These are phyloP conservation scores for Megaleporinus macrocephalus DNA, from an alignment of 2,113 vertebrate genomes.

Conservation along the genomic window DNA sequence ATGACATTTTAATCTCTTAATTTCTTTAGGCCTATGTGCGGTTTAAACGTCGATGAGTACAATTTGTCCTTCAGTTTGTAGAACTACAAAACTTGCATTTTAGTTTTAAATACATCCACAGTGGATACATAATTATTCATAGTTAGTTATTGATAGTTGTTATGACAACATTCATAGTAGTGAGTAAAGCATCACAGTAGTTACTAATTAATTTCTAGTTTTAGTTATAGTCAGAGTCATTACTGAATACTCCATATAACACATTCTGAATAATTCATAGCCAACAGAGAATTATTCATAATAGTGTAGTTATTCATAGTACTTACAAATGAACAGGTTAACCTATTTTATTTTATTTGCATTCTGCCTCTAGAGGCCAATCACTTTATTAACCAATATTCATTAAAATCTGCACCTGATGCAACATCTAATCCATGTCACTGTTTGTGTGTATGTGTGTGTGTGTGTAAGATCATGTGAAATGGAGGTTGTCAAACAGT, in stretches of 20 bases:
- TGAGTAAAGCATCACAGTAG: too few species aligned
- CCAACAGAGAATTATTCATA: background rate
- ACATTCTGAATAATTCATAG: background rate
- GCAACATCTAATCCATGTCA: background rate
- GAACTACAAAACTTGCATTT: too few species aligned
- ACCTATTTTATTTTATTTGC: background rate
- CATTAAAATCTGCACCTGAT: background rate
- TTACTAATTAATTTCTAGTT: too few species aligned
- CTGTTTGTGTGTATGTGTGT: background rate
- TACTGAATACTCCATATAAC: background rate
- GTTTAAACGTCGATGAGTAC: too few species aligned
- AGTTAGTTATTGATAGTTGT: background rate
- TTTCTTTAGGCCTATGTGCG: too few species aligned
- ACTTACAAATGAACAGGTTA: background rate
- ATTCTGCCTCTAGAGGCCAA: conserved; percentile 31
- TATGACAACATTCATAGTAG: too few species aligned
- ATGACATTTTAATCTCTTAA: too few species aligned
- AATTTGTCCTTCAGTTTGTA: too few species aligned
- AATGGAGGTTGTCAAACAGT: background rate
- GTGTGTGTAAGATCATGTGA: background rate
- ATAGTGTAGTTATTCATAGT: background rate
- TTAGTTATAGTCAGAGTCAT: too few species aligned
- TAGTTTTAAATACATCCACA: background rate
- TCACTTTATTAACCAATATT: background rate
- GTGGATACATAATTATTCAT: background rate